Percentiles rank a stretch among this genome's conserved stretches.
Evolutionary conservation across 2,888 invertebrate species (phyloP).

Genomic region (Cheilosia pagana): DNA sequence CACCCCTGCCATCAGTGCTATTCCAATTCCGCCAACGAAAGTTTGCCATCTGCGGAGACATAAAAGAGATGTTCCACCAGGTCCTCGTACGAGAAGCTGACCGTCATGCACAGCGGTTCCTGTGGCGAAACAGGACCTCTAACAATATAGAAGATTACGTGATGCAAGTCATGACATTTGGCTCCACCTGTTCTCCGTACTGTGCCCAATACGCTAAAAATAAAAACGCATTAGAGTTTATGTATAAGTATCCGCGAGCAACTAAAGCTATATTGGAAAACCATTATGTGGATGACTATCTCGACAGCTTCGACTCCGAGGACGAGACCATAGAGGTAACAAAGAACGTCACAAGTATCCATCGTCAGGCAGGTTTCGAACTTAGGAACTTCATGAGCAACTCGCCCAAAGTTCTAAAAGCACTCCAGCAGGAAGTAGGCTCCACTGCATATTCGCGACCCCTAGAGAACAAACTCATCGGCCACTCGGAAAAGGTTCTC

Average conservation of each 20-base stretch:
- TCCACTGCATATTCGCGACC: not conserved
- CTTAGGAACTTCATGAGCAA: constrained; percentile 31
- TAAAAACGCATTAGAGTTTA: constrained; percentile 30
- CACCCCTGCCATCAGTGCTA: constrained; percentile 2
- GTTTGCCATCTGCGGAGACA: constrained; percentile 32
- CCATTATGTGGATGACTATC: constrained; percentile 44
- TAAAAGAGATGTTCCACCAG: constrained; percentile 54
- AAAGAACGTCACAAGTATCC: constrained; percentile 14
- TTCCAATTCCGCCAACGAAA: constrained; percentile 25
- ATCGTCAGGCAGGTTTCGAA: constrained; percentile 35
- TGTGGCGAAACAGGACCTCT: constrained; percentile 66
- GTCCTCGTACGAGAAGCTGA: constrained; percentile 47
- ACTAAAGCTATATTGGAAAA: constrained; percentile 36
- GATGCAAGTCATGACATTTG: constrained; percentile 63
- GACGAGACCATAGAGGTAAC: constrained; percentile 1
- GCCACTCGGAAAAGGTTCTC: constrained; percentile 26
- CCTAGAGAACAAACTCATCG: constrained; percentile 7
- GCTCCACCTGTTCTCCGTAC: constrained; percentile 50
- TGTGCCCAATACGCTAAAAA: constrained; percentile 60
- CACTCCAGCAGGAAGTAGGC: not conserved
- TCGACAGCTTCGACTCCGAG: constrained; percentile 33
- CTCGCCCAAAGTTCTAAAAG: constrained; percentile 2
- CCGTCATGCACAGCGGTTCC: constrained; percentile 50
- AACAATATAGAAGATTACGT: constrained; percentile 57
- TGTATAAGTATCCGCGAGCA: constrained; percentile 36